These are phyloP conservation scores for Napeogenes inachia DNA, from an alignment of 2,888 invertebrate species.

Conservation along the genomic window DNA sequence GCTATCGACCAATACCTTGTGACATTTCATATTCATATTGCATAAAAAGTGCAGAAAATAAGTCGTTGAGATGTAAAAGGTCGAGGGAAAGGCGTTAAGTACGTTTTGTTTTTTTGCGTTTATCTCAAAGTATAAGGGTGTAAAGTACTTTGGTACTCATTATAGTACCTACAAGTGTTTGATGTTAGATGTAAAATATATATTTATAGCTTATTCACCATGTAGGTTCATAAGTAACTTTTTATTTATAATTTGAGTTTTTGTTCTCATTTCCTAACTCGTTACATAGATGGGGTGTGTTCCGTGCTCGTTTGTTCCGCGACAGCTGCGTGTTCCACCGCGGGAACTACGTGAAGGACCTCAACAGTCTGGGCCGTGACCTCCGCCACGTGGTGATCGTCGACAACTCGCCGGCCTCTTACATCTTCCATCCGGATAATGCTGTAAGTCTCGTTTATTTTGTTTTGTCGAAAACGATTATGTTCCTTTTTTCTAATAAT, in stretches of 20 bases:
- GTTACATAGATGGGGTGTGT: slow-evolving; percentile 91
- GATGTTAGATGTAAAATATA: no score
- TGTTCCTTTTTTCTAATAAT: not conserved
- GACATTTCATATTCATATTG: slow-evolving; percentile 10
- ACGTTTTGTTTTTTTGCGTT: slow-evolving; percentile 24
- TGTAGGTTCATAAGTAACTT: no score
- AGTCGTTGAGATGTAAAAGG: slow-evolving; percentile 24
- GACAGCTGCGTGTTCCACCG: slow-evolving; percentile 99
- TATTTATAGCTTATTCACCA: no score
- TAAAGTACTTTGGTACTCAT: slow-evolving; percentile 12
- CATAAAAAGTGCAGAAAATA: slow-evolving; percentile 20
- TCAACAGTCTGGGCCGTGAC: slow-evolving; percentile 97
- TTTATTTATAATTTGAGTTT: not conserved
- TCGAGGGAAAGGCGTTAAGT: slow-evolving; percentile 24
- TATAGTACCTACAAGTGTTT: no score
- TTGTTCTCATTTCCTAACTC: not conserved
- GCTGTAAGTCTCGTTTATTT: slow-evolving; percentile 84
- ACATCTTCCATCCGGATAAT: slow-evolving; percentile 99
- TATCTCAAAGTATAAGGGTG: slow-evolving; percentile 21
- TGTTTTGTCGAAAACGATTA: not conserved
- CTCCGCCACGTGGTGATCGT: slow-evolving; percentile 98
- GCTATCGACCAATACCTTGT: no score
- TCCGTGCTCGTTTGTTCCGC: slow-evolving; percentile 96
- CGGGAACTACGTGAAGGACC: slow-evolving; percentile 99
- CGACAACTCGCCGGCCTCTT: slow-evolving; percentile 99